Conservation (phyloP, 2,888 invertebrate species). For the Dryadula phaetusa region DNA sequence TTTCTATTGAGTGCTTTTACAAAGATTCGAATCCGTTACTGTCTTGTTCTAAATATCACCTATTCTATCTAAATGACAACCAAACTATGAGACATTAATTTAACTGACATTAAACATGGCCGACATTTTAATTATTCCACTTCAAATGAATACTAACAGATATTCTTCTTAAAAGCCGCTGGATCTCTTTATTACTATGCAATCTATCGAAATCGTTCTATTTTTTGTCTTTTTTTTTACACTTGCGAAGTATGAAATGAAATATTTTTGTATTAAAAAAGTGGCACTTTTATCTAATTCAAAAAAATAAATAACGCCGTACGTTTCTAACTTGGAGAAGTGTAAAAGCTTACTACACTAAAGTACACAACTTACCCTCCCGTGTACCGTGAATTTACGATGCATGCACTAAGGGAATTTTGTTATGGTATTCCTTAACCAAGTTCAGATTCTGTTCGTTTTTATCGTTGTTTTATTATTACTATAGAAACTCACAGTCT, state of each 20-base stretch:
- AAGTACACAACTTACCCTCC: slow-evolving; percentile 79
- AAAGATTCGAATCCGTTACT: no score
- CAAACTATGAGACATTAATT: background rate
- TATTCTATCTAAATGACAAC: no score
- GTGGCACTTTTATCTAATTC: no score
- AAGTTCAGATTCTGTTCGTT: slow-evolving; percentile 67
- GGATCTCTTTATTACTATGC: no score
- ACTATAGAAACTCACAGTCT: background rate
- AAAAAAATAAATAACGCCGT: slow-evolving; percentile 23
- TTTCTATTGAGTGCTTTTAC: no score
- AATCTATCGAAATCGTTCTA: no score
- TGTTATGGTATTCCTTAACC: slow-evolving; percentile 65
- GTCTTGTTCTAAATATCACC: no score
- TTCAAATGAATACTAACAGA: background rate
- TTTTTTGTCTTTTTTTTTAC: no score
- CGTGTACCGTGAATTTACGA: slow-evolving; percentile 77
- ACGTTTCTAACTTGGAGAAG: slow-evolving; percentile 38
- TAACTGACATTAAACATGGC: background rate
- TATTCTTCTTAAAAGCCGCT: no score
- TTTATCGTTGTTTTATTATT: slow-evolving; percentile 49
- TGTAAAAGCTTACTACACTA: slow-evolving; percentile 75
- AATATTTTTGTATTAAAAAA: no score
- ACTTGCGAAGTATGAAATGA: no score
- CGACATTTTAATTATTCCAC: background rate
- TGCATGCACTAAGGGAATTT: slow-evolving; percentile 76